phyloP scores from a whole-genome alignment of 2,888 invertebrate genomes.

The Thysanoteuthis rhombus region DNA sequence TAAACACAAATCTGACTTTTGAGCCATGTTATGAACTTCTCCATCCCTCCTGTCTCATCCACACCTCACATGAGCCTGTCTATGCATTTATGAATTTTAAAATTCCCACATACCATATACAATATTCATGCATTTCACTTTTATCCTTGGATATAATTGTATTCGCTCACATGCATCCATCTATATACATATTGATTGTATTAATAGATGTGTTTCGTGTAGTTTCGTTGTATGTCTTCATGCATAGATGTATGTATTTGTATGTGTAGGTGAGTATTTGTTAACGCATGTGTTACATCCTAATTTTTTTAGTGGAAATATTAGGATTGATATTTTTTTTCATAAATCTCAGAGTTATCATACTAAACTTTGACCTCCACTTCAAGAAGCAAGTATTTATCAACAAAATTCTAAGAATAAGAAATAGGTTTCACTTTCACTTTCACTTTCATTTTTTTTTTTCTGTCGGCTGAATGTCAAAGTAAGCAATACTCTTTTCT shows the following conservation, averaged over 20 bases:
- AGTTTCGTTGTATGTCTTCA: neutral
- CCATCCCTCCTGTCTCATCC: neutral
- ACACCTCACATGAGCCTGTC: neutral
- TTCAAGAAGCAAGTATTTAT: neutral
- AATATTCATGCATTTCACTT: constrained; percentile 12
- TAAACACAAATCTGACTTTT: neutral
- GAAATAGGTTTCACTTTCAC: neutral
- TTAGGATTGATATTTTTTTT: neutral
- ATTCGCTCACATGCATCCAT: neutral
- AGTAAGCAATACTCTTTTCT: neutral
- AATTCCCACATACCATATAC: neutral
- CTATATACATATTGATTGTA: neutral
- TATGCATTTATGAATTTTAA: neutral
- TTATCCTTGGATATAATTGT: neutral
- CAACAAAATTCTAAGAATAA: neutral
- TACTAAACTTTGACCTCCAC: neutral
- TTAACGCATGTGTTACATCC: neutral
- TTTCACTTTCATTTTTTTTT: too few species aligned
- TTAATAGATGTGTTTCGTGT: neutral
- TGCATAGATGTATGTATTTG: neutral
- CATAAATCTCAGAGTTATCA: neutral
- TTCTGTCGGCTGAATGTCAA: neutral
- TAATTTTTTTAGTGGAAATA: neutral
- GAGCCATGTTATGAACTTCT: neutral
- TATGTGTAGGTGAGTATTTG: neutral